Evolutionary conservation across 2,797 vertebrate species (phyloP).

Genomic region (Okamejei kenojei): DNA sequence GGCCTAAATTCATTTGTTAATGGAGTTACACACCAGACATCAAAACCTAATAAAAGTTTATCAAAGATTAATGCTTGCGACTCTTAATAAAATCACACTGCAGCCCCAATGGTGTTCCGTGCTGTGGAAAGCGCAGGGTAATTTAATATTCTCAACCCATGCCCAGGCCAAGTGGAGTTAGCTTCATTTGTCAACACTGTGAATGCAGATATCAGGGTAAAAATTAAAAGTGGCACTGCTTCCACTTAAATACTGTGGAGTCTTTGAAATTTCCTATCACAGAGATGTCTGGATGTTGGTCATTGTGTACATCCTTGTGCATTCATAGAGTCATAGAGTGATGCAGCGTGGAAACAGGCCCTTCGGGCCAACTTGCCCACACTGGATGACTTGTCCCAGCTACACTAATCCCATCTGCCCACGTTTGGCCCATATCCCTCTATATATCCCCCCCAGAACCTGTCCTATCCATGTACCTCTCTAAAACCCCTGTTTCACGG

Average conservation of each 20-base stretch:
- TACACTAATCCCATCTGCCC: too few relatives aligned
- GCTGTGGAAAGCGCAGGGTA: not conserved
- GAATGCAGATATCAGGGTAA: not conserved
- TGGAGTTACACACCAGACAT: not conserved
- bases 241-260: not conserved
- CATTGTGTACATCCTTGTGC: too few relatives aligned
- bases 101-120: not conserved
- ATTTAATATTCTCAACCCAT: not conserved
- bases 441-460: too few relatives aligned
- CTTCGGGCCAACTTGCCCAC: too few relatives aligned
- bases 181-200: not conserved
- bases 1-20: not conserved
- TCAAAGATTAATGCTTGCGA: constrained; percentile 12
- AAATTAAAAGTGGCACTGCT: not conserved
- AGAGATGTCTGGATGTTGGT: not conserved
- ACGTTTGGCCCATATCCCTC: too few relatives aligned
- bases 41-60: constrained; percentile 8
- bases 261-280: not conserved
- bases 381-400: too few relatives aligned
- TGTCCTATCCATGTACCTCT: too few relatives aligned
- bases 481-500: too few relatives aligned
- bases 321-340: too few relatives aligned
- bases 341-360: too few relatives aligned
- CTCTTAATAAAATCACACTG: not conserved
- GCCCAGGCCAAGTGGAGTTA: not conserved